phyloP scores from a whole-genome alignment of 2,113 vertebrate genomes.

The Coregonus clupeaformis region DNA sequence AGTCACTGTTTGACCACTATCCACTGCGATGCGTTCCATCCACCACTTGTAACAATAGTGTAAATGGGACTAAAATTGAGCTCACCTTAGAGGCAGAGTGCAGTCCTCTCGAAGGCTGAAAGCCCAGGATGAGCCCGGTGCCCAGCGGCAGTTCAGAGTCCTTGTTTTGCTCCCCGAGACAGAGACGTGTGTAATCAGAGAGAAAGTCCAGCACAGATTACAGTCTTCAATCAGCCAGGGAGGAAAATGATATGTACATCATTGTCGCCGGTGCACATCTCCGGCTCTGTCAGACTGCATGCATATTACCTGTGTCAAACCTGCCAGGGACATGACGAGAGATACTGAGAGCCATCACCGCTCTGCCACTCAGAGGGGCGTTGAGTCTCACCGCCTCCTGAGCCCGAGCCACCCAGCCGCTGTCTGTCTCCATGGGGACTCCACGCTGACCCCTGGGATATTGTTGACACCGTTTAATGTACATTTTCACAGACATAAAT shows the following conservation, averaged over 20 bases:
- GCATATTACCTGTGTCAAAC: conserved; percentile 80
- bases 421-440: conserved; percentile 66
- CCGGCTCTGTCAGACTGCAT: conserved; percentile 67
- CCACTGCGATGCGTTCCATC: conserved; percentile 63
- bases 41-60: conserved; percentile 73
- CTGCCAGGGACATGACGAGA: conserved; percentile 73
- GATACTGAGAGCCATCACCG: conserved; percentile 71
- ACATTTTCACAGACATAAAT: conserved; percentile 70
- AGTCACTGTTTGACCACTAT: conserved; percentile 69
- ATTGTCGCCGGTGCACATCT: conserved; percentile 70
- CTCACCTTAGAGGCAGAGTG: conserved; percentile 77
- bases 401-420: conserved; percentile 42
- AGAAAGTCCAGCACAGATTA: conserved; percentile 81
- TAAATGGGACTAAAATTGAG: conserved; percentile 79
- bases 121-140: conserved; percentile 75
- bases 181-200: conserved; percentile 77
- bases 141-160: conserved; percentile 69
- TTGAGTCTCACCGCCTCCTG: conserved; percentile 35
- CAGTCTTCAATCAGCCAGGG: conserved; percentile 82
- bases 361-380: conserved; percentile 66
- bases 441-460: conserved; percentile 61
- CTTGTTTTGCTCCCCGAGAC: conserved; percentile 77
- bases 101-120: conserved; percentile 76
- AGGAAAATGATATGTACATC: conserved; percentile 83
- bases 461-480: conserved; percentile 73